phyloP scores from a whole-genome alignment of 2,113 vertebrate species.

The Seriola dumerili region DNA sequence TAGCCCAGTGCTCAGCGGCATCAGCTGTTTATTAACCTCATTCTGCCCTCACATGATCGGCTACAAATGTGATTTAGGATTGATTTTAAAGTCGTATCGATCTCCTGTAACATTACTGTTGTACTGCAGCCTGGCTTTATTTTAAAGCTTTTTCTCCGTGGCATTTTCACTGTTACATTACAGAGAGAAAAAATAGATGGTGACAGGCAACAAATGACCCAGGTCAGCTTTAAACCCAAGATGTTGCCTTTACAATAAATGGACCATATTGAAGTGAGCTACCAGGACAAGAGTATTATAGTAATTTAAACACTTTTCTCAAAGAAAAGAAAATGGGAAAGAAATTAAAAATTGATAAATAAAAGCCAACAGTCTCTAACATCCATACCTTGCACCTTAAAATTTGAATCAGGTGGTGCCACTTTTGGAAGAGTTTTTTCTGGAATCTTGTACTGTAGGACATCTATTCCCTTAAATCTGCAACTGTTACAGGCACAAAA shows the following conservation, averaged over 20 bases:
- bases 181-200: neutral
- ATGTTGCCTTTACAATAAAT: neutral
- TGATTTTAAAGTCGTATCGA: slow-evolving; percentile 33
- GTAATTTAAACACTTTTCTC: slow-evolving; percentile 3
- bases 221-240: neutral
- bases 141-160: neutral
- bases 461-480: neutral
- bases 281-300: neutral
- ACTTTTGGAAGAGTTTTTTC: neutral
- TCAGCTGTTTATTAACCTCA: slow-evolving; percentile 32
- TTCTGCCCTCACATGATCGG: neutral
- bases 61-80: slow-evolving; percentile 31
- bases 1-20: neutral
- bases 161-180: neutral
- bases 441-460: neutral
- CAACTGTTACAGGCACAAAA: neutral
- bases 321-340: neutral
- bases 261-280: neutral
- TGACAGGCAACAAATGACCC: slow-evolving; percentile 9
- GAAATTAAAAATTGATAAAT: too few relatives aligned
- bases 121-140: neutral
- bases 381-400: too few relatives aligned
- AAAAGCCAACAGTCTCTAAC: too few relatives aligned
- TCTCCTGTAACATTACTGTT: neutral
- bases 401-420: neutral